Base-by-base conservation (phyloP, 1,140 invertebrate genomes). In the Cydia amplana region DNA sequence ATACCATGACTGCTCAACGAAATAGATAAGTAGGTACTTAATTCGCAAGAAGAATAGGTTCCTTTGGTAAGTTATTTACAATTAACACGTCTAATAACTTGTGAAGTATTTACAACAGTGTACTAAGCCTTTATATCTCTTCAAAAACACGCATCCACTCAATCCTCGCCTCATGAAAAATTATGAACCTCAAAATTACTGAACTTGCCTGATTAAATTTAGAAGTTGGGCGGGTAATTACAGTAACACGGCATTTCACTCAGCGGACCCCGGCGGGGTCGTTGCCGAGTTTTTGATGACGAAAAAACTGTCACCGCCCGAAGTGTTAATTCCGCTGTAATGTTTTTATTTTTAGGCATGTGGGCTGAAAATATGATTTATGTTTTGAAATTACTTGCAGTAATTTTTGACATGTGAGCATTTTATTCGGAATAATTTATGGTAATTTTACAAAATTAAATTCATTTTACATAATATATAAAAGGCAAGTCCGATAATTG, bases 181-280 rank as follows among this genome's bases (percentile, higher is more conserved):
- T 60, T 60, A 60, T 60, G 55, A 60, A 60, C 55, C 55, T n/a
- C 55, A 60, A 60, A 60, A 60, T 60, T 60, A 60, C 55, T 6
- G 55, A 60, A 60, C 55, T 60, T 60, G 20, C n/a, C 55, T 60
- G 55, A 60, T 60, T 60, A 60, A 60, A 60, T 60, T 60, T 60
- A 60, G 55, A 60, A 60, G 55, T 60, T 60, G 20, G 55, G 16
- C 55, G 55, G 55, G 55, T 60, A 60, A 60, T 60, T 60, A 60
- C 18, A 23, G 55, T 12, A 60, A 60, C 55, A 60, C 55, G 55
- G 55, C 55, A 60, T 60, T 60, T 60, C 55, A 60, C 55, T 60
- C 55, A 60, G 55, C 55, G 20, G 55, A 23, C 55, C 55, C 55
- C 9, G 51, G 18, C 5, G 55, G 55, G 55, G 55, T 20, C 55